Conservation (phyloP, 2,888 invertebrate species). For the Abrostola tripartita region DNA sequence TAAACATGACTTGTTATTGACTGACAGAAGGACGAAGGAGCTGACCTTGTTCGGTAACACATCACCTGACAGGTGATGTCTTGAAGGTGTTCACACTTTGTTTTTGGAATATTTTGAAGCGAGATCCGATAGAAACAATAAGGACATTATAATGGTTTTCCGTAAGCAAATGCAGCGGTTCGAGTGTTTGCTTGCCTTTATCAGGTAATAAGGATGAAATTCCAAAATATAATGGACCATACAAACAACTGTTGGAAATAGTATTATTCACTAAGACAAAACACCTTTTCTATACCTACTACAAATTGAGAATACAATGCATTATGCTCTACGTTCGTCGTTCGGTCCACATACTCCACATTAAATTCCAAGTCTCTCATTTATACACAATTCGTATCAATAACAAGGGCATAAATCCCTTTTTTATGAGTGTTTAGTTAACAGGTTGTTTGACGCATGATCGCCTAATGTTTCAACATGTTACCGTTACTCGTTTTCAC, state of each 20-base stretch:
- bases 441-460: conserved; percentile 1
- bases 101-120: conserved; percentile 35
- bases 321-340: too few species aligned
- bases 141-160: conserved; percentile 23
- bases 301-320: too few species aligned
- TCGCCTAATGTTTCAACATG: background rate
- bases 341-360: too few species aligned
- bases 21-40: conserved; percentile 30
- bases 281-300: too few species aligned
- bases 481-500: background rate
- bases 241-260: too few species aligned
- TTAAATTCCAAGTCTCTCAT: too few species aligned
- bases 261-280: too few species aligned
- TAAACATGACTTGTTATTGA: conserved; percentile 10
- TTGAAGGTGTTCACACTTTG: conserved; percentile 38
- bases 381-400: too few species aligned
- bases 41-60: conserved; percentile 45
- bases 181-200: background rate
- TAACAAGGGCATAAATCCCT: background rate
- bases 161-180: conserved; percentile 5
- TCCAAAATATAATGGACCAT: too few species aligned
- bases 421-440: background rate
- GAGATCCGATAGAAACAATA: conserved; percentile 23
- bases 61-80: conserved; percentile 24
- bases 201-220: background rate